Conservation (phyloP, 2,113 vertebrate genomes). For the Mustelus asterias region DNA sequence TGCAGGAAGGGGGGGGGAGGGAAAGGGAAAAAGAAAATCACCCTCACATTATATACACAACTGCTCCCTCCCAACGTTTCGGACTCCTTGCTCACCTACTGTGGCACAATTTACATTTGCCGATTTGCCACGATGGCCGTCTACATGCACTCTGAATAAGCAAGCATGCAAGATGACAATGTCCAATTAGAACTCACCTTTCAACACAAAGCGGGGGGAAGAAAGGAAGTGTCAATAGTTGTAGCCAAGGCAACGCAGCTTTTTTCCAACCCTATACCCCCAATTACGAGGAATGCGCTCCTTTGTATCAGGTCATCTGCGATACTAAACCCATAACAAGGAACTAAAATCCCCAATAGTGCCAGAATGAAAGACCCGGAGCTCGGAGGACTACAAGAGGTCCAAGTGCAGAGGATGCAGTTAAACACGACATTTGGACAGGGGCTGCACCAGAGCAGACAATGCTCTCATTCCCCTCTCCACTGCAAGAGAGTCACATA, state of each 20-base stretch:
- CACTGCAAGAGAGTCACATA: not conserved
- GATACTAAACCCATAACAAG: slow-evolving; percentile 9
- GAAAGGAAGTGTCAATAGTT: slow-evolving; percentile 28
- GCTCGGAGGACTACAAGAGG: not conserved
- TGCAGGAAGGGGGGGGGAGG: no score
- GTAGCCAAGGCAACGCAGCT: slow-evolving; percentile 27
- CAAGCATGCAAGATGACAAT: slow-evolving; percentile 21
- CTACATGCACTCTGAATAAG: not conserved
- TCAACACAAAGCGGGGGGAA: not conserved
- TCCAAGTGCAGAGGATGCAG: slow-evolving; percentile 16
- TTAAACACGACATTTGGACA: not conserved
- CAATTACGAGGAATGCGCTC: slow-evolving; percentile 21
- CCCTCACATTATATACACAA: not conserved
- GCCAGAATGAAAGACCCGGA: not conserved
- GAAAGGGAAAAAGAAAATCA: not conserved
- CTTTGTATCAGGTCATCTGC: slow-evolving; percentile 26
- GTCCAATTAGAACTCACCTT: slow-evolving; percentile 21
- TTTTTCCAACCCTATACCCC: slow-evolving; percentile 4
- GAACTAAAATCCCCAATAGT: not conserved
- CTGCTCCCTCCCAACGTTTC: not conserved
- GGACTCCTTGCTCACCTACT: not conserved
- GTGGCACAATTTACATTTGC: not conserved
- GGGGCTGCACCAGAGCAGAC: not conserved
- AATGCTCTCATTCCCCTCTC: not conserved
- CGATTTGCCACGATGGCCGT: not conserved